Conservation (phyloP, 2,113 vertebrate genomes). For the Otocyon megalotis region DNA sequence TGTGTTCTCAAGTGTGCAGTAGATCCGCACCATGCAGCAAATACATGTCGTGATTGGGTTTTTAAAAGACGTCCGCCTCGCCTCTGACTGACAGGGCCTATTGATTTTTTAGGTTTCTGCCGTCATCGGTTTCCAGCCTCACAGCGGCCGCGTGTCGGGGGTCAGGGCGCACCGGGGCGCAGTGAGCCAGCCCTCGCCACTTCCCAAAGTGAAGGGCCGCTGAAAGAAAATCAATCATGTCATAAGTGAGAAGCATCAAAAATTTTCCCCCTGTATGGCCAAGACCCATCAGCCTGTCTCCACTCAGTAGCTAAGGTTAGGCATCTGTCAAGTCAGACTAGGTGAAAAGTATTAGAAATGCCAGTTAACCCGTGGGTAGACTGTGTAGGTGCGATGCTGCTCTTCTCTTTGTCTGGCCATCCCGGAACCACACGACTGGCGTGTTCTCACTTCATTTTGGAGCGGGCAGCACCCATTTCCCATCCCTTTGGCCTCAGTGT, state of each 20-base stretch:
- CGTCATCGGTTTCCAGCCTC: constrained; percentile 94
- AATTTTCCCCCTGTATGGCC: constrained; percentile 89
- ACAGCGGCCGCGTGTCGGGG: constrained; percentile 91
- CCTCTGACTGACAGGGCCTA: constrained; percentile 92
- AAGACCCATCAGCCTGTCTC: constrained; percentile 92
- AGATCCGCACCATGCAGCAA: constrained; percentile 86
- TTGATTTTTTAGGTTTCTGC: constrained; percentile 94
- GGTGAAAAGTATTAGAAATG: constrained; percentile 92
- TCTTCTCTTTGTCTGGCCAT: constrained; percentile 84
- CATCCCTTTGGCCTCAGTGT: background rate
- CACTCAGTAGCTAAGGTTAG: constrained; percentile 89
- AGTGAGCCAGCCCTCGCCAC: constrained; percentile 90
- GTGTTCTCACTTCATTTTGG: constrained; percentile 82
- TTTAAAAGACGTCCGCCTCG: constrained; percentile 91
- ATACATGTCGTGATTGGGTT: constrained; percentile 92
- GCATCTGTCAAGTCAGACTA: constrained; percentile 90
- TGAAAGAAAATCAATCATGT: constrained; percentile 97
- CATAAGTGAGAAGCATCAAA: constrained; percentile 95
- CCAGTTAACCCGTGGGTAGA: constrained; percentile 90
- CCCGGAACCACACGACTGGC: constrained; percentile 83
- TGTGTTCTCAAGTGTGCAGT: constrained; percentile 90
- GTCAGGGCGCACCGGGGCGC: constrained; percentile 89
- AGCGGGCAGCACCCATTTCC: constrained; percentile 73
- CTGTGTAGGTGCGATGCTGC: constrained; percentile 69
- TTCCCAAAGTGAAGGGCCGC: constrained; percentile 92